Evolutionary conservation across 1,140 invertebrate species (phyloP).

Genomic region (Holcopasites calliopsidis): DNA sequence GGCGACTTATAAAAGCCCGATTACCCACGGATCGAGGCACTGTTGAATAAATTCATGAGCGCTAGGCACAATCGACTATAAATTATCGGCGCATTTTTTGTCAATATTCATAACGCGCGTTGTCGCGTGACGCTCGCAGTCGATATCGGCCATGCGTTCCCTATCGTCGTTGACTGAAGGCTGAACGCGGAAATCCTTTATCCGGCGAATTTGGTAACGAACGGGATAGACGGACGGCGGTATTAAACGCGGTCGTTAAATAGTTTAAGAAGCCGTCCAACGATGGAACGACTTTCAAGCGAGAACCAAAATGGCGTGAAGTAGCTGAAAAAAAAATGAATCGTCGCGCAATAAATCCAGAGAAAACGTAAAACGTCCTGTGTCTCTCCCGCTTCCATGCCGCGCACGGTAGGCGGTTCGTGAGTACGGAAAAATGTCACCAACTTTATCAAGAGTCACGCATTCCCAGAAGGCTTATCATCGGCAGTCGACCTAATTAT

Average conservation of each 20-base stretch:
- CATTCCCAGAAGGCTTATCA: slow-evolving; percentile 63
- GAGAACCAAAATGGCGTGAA: background rate
- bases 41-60: slow-evolving; percentile 62
- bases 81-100: slow-evolving; percentile 48
- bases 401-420: slow-evolving; percentile 18
- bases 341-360: slow-evolving; percentile 26
- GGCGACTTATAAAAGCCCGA: slow-evolving; percentile 34
- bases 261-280: background rate
- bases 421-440: slow-evolving; percentile 47
- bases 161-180: slow-evolving; percentile 11
- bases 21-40: background rate
- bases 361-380: slow-evolving; percentile 9
- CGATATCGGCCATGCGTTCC: background rate
- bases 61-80: slow-evolving; percentile 50
- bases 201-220: slow-evolving; percentile 1
- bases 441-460: slow-evolving; percentile 58
- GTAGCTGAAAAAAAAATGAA: slow-evolving; percentile 16
- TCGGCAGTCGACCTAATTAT: slow-evolving; percentile 55
- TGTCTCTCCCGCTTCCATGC: slow-evolving; percentile 21
- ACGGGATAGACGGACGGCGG: too few species aligned
- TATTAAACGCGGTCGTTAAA: background rate
- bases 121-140: slow-evolving; percentile 31
- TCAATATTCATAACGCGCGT: slow-evolving; percentile 50
- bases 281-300: background rate
- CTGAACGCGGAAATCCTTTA: background rate